Base-by-base conservation (phyloP, 2,113 vertebrate species). In the Clarias macrocephalus region DNA sequence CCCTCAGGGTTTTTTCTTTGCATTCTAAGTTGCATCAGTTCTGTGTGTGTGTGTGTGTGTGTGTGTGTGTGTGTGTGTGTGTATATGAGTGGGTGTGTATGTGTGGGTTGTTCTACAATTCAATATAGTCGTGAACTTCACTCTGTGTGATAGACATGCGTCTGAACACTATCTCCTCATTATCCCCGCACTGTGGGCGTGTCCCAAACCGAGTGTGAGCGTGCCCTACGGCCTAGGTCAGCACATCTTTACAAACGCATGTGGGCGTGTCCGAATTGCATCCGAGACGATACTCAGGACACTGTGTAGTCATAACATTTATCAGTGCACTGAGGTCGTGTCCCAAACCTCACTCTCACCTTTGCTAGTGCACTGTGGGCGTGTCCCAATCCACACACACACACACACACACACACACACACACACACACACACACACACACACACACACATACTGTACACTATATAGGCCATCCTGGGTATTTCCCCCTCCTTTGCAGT, bases 1-100 rank as follows among this genome's bases (percentile, higher is more conserved):
- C 65, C 82, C 59, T 81, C 59, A 30, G 57, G 79, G 57, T 30
- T 80, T 57, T 28, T 28, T 57, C 52, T 80, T 57, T 80, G 76
- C 33, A 19, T 70, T 33, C 5, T 7, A 9, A 23, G 60, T 68
- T 68, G 65, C 65, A 65, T 65, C 16, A 18, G 42, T 62, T 5
- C 59, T 21, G 59, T 23, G 60, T 16, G 57, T 59, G 57, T 59
- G 57, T 59, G 57, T 59, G 57, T 59, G 57, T 59, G 57, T 59
- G 57, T 65, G 63, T 11, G 23, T 25, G n/a, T 56, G 76, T 59
- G 54, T 30, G 54, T 57, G 54, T 33, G n/a, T 59, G 57, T 62
- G 79, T 80, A 59, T 48, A 19, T 63, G 80, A 37, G 1, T 6
- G 56, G 19, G 56, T 59, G 15, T 59, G 57, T 81, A 30, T 80